A percentile compares a stretch with the other conserved stretches of the same genome.
Evolutionary conservation across 2,888 invertebrate genomes (phyloP).

Genomic region (Zootermopsis nevadensis): DNA sequence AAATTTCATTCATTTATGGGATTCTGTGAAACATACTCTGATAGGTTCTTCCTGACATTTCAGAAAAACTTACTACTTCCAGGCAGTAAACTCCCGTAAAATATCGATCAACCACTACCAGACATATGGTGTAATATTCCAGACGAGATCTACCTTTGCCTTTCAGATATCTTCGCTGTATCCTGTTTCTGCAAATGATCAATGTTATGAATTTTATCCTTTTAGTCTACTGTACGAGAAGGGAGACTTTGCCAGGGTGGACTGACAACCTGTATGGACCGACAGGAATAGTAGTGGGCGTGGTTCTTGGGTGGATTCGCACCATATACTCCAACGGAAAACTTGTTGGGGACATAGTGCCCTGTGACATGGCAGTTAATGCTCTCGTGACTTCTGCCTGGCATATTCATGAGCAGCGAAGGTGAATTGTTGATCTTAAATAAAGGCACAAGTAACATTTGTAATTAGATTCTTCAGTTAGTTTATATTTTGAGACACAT

Average conservation of each 20-base stretch:
- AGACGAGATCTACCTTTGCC: too few relatives aligned
- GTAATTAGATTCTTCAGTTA: too few relatives aligned
- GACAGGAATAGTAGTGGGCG: conserved; percentile 67
- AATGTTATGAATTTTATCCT: not conserved
- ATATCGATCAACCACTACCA: too few relatives aligned
- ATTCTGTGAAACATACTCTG: too few relatives aligned
- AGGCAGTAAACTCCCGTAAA: too few relatives aligned
- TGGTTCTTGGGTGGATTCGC: conserved; percentile 71
- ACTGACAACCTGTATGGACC: conserved; percentile 78
- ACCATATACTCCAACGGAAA: conserved; percentile 67
- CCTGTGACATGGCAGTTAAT: conserved; percentile 74
- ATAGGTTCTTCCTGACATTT: too few relatives aligned
- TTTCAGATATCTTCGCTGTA: too few relatives aligned
- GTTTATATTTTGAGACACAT: too few relatives aligned
- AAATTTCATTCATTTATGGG: too few relatives aligned
- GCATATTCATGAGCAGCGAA: conserved; percentile 58
- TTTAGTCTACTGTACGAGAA: conserved; percentile 60
- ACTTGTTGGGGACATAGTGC: conserved; percentile 74
- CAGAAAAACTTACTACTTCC: too few relatives aligned
- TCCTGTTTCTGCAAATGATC: not conserved
- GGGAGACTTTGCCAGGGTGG: conserved; percentile 70
- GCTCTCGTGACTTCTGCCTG: conserved; percentile 71
- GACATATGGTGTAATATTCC: too few relatives aligned
- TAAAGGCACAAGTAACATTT: too few relatives aligned
- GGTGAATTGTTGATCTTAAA: not conserved